Evolutionary conservation across 2,113 vertebrate genomes (phyloP).

Genomic region (Campylomormyrus numenius): DNA sequence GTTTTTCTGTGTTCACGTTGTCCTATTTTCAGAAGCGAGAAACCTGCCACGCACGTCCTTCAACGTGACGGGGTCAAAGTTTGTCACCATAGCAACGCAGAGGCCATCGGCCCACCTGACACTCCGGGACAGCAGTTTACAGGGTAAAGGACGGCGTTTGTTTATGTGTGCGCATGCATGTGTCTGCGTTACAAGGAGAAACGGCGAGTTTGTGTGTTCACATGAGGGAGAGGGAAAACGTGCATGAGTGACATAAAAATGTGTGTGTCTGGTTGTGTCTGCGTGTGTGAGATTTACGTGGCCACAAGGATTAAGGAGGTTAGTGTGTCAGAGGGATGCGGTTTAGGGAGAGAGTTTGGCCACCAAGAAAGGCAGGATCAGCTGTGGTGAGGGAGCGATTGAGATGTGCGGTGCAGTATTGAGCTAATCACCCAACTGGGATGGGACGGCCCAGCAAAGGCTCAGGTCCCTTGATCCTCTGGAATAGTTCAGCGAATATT

Average conservation of each 20-base stretch:
- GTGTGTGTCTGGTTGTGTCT: background rate
- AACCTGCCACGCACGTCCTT: conserved; percentile 57
- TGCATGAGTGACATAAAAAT: conserved; percentile 5
- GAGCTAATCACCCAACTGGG: background rate
- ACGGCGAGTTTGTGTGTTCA: background rate
- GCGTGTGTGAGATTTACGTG: background rate
- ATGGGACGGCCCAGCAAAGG: background rate
- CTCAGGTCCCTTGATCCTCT: background rate
- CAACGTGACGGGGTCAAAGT: conserved; percentile 60
- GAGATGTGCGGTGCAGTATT: background rate
- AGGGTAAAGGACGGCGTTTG: conserved; percentile 44
- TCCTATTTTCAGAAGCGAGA: conserved; percentile 50
- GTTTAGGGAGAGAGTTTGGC: background rate
- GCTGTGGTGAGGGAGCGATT: background rate
- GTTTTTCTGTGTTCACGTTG: background rate
- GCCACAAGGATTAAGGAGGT: background rate
- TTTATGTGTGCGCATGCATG: background rate
- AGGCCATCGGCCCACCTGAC: conserved; percentile 67
- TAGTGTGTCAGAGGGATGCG: background rate
- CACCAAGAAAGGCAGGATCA: background rate
- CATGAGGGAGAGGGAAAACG: background rate
- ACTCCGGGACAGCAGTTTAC: conserved; percentile 52
- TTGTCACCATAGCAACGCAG: conserved; percentile 53
- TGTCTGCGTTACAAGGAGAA: background rate
- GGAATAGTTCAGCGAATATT: background rate